Base-by-base conservation (phyloP, 2,113 vertebrate species). In the Formicarius rufipectus region DNA sequence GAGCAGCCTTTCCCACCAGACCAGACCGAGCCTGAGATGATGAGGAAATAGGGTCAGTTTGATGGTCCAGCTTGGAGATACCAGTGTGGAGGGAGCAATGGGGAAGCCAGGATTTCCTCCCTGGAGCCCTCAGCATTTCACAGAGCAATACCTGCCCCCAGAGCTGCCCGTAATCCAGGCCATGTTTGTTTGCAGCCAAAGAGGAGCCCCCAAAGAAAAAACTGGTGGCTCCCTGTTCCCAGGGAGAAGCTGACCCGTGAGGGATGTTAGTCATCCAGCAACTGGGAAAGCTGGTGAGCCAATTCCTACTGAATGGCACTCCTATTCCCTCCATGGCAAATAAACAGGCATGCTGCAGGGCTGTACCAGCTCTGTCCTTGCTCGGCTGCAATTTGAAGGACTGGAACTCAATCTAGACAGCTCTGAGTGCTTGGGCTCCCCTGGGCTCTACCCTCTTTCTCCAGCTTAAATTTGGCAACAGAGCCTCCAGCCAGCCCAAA, bases 301-400 rank as follows among this genome's bases (percentile, higher is more conserved):
- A 96, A 72, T 68, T 97, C 89, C 89, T 84, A 25, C 89, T 96
- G 96, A 96, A 97, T 93, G 95, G 95, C 95, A 92, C 95, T 82
- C 96, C 91, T 96, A 84, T 97, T 93, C 95, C 95, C 94, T 95
- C 86, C 83, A 14, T 19, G 52, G 91, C 95, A 91, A 87, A 93
- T 87, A 96, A 96, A 95, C 86, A 92, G 52, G 83, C 3, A 0
- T 50, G 49, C 80, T 89, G 23, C 75, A 87, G 80, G 60, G 50
- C 91, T 75, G 91, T 79, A 67, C 39, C 67, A 76, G 66, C 86
- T 93, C 52, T 59, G 72, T n/a, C 59, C 83, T 93, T 2, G 2
- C 73, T 93, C 59, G 83, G 83, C 93, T 93, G 86, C 86, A 30
- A 3, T 44, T 50, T 8, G 47, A 92, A 90, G 64, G 80, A 50